These are phyloP conservation scores for Trichonephila clavata DNA, from an alignment of 1,140 invertebrate species.

Conservation along the genomic window DNA sequence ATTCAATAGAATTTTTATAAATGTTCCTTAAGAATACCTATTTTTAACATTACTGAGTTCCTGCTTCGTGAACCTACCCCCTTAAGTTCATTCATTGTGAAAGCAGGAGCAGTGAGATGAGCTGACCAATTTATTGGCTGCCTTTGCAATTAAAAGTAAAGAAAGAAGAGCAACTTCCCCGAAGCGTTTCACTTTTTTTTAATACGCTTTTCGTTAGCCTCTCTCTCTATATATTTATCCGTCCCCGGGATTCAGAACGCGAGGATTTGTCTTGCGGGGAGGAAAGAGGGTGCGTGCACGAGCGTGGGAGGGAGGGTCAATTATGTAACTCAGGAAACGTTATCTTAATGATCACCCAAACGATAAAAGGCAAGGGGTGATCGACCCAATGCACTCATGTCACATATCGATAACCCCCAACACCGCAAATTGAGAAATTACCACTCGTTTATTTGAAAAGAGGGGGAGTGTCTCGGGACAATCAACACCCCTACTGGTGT, in stretches of 20 bases:
- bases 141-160: neutral
- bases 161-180: neutral
- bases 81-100: too few species aligned
- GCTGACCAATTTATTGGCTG: too few species aligned
- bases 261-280: neutral
- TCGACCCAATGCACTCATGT: neutral
- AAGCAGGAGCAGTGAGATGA: too few species aligned
- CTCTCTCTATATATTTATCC: neutral
- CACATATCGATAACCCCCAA: neutral
- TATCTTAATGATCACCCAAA: constrained; percentile 1
- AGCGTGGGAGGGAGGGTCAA: neutral
- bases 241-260: neutral
- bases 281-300: neutral
- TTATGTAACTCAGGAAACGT: neutral
- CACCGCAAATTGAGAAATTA: constrained; percentile 7
- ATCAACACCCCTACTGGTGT: neutral
- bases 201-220: neutral
- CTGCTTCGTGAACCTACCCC: too few species aligned
- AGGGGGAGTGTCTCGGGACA: neutral
- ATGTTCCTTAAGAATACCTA: too few species aligned
- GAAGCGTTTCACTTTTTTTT: neutral
- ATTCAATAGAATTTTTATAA: too few species aligned
- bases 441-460: constrained; percentile 1
- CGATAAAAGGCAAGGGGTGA: neutral
- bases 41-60: too few species aligned